Conservation (phyloP, 2,113 vertebrate species). For the Labeo rohita region DNA sequence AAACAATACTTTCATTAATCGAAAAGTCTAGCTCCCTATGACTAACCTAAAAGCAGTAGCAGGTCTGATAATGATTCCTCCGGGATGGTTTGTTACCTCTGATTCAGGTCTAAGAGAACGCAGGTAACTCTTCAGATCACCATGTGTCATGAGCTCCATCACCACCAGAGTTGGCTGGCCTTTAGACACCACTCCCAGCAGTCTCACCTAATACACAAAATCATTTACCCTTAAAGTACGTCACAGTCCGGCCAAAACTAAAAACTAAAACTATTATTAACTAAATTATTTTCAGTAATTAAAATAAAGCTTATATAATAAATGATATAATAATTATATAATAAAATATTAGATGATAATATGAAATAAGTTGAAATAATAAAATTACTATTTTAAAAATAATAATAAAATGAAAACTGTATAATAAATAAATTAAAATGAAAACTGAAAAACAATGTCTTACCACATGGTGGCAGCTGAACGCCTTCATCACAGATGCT, state of each 20-base stretch:
- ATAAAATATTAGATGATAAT: too few species aligned
- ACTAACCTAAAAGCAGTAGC: background rate
- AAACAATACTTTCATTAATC: background rate
- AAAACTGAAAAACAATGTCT: constrained; percentile 30
- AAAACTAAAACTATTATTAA: background rate
- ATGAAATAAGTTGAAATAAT: background rate
- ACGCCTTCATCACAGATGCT: constrained; percentile 97
- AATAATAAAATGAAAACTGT: background rate
- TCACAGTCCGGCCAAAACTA: background rate
- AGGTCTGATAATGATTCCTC: background rate
- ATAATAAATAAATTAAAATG: background rate
- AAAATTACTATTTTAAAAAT: background rate
- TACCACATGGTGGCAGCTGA: constrained; percentile 98
- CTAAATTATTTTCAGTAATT: background rate
- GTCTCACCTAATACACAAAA: constrained; percentile 82
- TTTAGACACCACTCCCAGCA: constrained; percentile 95
- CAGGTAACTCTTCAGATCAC: constrained; percentile 93
- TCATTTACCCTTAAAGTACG: background rate
- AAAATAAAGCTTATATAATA: background rate
- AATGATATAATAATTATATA: too few species aligned
- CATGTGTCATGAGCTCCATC: constrained; percentile 97
- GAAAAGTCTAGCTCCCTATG: too few species aligned
- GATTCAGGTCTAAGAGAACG: constrained; percentile 90
- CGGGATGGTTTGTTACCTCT: constrained; percentile 78
- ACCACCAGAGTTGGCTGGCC: constrained; percentile 95